phyloP scores from a whole-genome alignment of 2,113 vertebrate genomes.

The Coracopsis vasa region DNA sequence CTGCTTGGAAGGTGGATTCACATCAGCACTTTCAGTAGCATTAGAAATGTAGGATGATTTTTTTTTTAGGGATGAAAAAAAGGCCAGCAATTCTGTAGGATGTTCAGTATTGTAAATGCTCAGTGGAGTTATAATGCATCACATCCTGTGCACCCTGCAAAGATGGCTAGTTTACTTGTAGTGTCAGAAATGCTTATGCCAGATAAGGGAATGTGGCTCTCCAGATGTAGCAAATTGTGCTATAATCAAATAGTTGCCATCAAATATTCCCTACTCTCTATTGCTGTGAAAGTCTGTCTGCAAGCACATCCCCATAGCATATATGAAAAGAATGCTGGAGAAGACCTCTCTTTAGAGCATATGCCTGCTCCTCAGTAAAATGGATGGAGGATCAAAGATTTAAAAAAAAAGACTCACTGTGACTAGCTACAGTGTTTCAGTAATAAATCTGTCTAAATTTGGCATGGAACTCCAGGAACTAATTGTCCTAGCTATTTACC shows the following conservation, averaged over 20 bases:
- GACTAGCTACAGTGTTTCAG: neutral
- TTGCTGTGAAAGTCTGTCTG: neutral
- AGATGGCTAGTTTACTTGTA: neutral
- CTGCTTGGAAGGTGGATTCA: neutral
- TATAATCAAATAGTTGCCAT: neutral
- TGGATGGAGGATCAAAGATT: neutral
- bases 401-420: neutral
- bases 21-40: neutral
- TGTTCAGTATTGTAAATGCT: neutral
- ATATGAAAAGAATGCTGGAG: neutral
- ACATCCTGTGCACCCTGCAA: neutral
- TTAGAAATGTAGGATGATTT: neutral
- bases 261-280: neutral
- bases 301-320: neutral
- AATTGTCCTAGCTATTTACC: neutral
- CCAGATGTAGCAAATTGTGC: neutral
- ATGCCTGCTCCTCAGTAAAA: neutral
- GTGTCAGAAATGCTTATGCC: neutral
- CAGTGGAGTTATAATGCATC: neutral
- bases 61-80: neutral
- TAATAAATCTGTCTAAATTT: neutral
- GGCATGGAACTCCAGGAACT: neutral
- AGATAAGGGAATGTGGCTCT: rapidly evolving
- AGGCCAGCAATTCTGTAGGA: neutral
- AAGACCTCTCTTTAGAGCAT: neutral